Conservation (phyloP, 1,140 invertebrate species). For the Pseudomyrmex dendroicus region DNA sequence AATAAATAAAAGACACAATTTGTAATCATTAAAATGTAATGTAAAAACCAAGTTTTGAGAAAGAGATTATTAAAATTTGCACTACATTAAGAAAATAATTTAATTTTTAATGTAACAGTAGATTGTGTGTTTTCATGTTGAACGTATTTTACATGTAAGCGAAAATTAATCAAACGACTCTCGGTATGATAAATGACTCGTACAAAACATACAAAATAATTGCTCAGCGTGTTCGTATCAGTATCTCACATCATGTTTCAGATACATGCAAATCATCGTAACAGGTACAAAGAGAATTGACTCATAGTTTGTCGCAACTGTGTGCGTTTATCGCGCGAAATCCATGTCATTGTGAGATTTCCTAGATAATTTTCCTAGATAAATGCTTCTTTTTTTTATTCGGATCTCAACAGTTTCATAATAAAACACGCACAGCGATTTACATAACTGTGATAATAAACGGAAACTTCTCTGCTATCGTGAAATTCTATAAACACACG, state of each 20-base stretch:
- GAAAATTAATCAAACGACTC: no score
- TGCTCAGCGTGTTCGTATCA: background rate
- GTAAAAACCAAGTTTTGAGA: no score
- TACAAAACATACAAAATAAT: background rate
- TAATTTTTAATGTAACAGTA: no score
- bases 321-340: conserved; percentile 14
- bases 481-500: conserved; percentile 8
- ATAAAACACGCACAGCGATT: background rate
- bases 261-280: conserved; percentile 11
- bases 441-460: conserved; percentile 14
- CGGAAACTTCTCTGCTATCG: background rate
- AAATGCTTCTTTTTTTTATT: conserved; percentile 10
- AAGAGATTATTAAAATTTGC: no score
- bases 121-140: no score
- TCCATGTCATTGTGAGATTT: conserved; percentile 20
- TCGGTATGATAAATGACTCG: conserved; percentile 18
- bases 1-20: no score
- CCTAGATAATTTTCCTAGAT: conserved; percentile 44
- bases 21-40: no score
- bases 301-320: conserved; percentile 2
- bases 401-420: background rate
- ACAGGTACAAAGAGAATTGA: conserved; percentile 14
- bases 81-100: no score
- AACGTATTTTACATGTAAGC: no score
- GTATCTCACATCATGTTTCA: conserved; percentile 16